Percentiles rank a stretch among this genome's conserved stretches.
phyloP scores from a whole-genome alignment of 2,113 vertebrate species.

The Pangasianodon hypophthalmus region DNA sequence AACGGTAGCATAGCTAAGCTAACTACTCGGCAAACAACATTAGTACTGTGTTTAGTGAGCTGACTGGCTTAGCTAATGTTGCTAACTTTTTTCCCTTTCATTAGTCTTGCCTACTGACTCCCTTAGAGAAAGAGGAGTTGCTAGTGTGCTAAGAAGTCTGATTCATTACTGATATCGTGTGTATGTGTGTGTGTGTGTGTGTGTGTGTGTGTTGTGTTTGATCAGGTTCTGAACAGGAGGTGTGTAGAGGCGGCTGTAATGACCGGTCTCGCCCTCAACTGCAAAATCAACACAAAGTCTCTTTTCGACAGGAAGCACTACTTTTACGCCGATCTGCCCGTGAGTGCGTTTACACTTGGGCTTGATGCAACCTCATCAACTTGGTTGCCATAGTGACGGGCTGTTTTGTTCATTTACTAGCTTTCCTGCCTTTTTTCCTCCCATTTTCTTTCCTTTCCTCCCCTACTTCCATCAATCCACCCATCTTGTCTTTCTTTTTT shows the following conservation, averaged over 20 bases:
- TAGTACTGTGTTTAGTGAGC: neutral
- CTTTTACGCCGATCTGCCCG: slow-evolving; percentile 97
- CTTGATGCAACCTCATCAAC: neutral
- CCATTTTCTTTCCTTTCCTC: too few species aligned
- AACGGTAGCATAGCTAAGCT: neutral
- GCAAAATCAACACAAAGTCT: slow-evolving; percentile 91
- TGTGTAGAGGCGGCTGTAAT: slow-evolving; percentile 95
- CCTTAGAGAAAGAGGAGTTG: neutral
- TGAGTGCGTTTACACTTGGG: slow-evolving; percentile 72
- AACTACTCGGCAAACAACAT: neutral
- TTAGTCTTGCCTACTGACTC: neutral
- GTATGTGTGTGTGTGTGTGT: neutral
- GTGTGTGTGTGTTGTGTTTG: slow-evolving; percentile 11
- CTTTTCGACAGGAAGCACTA: slow-evolving; percentile 98
- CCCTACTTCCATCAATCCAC: neutral
- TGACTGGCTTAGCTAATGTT: neutral
- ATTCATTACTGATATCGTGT: neutral
- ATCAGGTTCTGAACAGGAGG: slow-evolving; percentile 89
- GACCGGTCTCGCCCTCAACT: slow-evolving; percentile 91
- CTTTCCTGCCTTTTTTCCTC: neutral
- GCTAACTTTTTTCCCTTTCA: neutral
- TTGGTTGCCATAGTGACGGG: neutral
- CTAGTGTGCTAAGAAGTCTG: neutral
- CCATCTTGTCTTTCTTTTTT: neutral
- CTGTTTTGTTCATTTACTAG: neutral